Conservation (phyloP, 2,888 invertebrate species). For the Andricus quercusramuli region DNA sequence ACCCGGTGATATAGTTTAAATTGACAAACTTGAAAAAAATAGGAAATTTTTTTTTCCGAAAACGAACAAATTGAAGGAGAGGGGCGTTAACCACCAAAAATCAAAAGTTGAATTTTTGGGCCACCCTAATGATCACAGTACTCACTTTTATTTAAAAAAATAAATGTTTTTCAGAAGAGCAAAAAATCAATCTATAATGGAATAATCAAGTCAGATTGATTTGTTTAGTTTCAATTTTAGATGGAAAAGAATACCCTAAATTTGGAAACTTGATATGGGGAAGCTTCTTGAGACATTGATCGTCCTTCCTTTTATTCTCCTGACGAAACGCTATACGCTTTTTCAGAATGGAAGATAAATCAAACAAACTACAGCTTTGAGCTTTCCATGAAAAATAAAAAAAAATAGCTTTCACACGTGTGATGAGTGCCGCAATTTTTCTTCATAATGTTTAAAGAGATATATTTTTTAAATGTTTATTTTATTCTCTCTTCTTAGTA, state of each 20-base stretch:
- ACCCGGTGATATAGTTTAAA: no score
- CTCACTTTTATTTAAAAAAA: no score
- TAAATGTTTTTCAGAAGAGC: no score
- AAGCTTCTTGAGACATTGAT: slow-evolving; percentile 5
- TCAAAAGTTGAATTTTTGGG: no score
- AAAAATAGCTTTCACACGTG: not conserved
- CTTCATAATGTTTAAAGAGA: not conserved
- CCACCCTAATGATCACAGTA: no score
- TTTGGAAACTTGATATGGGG: not conserved
- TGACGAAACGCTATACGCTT: not conserved
- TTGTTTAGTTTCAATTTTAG: not conserved
- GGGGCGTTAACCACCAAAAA: rapidly evolving
- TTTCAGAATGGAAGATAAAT: not conserved
- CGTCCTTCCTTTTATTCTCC: not conserved
- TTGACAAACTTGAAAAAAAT: no score
- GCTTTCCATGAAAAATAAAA: not conserved
- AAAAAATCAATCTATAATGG: no score
- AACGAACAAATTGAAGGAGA: no score
- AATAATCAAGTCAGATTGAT: no score
- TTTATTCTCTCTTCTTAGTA: not conserved
- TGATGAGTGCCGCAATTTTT: not conserved
- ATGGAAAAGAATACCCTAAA: not conserved
- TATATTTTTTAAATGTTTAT: not conserved
- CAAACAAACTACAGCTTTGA: not conserved
- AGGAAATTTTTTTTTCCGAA: no score